Conservation (phyloP, 2,888 invertebrate genomes). For the Meiosimyza decipiens region DNA sequence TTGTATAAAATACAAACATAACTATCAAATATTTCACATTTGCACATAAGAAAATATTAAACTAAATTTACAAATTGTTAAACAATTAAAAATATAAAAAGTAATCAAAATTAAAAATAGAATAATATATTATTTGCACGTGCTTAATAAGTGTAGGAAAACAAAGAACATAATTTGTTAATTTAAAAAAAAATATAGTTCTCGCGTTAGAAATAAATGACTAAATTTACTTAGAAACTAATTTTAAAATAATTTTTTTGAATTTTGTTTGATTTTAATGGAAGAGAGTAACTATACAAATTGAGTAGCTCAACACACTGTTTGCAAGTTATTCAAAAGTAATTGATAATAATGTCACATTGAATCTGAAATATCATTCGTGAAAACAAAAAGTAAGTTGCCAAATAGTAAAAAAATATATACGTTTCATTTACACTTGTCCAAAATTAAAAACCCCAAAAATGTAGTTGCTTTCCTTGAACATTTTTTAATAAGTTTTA, state of each 20-base stretch:
- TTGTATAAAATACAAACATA: slow-evolving; percentile 18
- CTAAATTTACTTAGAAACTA: slow-evolving; percentile 29
- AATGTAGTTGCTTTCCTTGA: too few relatives aligned
- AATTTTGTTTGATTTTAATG: slow-evolving; percentile 3
- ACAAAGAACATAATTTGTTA: slow-evolving; percentile 3
- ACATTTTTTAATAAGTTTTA: too few relatives aligned
- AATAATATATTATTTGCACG: slow-evolving; percentile 9
- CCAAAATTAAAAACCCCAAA: too few relatives aligned
- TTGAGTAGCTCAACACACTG: too few relatives aligned
- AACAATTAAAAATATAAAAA: background rate
- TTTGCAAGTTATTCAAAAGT: too few relatives aligned
- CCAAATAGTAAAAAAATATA: too few relatives aligned
- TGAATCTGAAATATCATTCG: too few relatives aligned
- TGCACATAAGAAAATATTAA: background rate
- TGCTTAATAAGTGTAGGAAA: slow-evolving; percentile 20
- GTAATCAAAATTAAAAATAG: background rate
- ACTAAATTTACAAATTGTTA: slow-evolving; percentile 1
- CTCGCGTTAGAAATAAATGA: slow-evolving; percentile 16
- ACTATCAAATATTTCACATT: too few relatives aligned
- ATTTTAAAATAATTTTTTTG: slow-evolving; percentile 22
- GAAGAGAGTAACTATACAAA: slow-evolving; percentile 16
- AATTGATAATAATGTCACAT: too few relatives aligned
- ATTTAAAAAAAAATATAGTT: slow-evolving; percentile 18
- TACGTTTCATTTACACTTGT: too few relatives aligned
- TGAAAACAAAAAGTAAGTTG: too few relatives aligned